phyloP scores from a whole-genome alignment of 2,113 vertebrate genomes.

The Tretioscincus oriximinensis region DNA sequence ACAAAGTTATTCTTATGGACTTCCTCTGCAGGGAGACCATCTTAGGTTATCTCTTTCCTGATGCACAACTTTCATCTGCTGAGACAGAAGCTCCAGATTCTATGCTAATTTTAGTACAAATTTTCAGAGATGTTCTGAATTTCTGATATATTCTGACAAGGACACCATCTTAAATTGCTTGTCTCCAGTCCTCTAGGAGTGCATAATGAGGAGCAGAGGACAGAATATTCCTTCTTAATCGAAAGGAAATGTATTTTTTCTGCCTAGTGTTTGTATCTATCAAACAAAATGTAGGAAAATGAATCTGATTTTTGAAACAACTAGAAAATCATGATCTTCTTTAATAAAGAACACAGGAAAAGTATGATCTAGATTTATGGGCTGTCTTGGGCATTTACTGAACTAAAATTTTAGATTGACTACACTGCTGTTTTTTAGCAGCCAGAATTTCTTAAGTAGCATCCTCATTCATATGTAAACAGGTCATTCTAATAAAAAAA shows the following conservation, averaged over 20 bases:
- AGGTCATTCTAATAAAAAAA: no score
- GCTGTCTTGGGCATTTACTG: conserved; percentile 30
- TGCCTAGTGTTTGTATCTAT: neutral
- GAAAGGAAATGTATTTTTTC: conserved; percentile 5
- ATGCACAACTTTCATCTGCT: conserved; percentile 20
- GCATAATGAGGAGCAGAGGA: conserved; percentile 35
- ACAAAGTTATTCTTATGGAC: conserved; percentile 19
- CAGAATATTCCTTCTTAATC: conserved; percentile 57
- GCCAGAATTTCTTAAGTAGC: no score
- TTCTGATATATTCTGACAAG: conserved; percentile 31
- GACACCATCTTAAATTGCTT: conserved; percentile 33
- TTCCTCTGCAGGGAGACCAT: conserved; percentile 39
- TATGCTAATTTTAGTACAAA: conserved; percentile 9
- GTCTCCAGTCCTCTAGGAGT: conserved; percentile 38
- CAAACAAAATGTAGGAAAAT: neutral
- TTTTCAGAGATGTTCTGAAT: conserved; percentile 32
- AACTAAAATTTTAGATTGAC: neutral
- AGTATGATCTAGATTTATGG: conserved; percentile 34
- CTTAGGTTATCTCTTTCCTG: conserved; percentile 25
- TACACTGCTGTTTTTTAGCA: neutral
- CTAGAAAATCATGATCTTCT: conserved; percentile 45
- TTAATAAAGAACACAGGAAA: conserved; percentile 30
- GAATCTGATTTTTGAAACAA: conserved; percentile 51
- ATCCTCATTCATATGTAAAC: neutral
- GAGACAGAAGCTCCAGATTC: conserved; percentile 21